Evolutionary conservation across 2,113 vertebrate genomes (phyloP).

Genomic region (Pelodiscus sinensis): DNA sequence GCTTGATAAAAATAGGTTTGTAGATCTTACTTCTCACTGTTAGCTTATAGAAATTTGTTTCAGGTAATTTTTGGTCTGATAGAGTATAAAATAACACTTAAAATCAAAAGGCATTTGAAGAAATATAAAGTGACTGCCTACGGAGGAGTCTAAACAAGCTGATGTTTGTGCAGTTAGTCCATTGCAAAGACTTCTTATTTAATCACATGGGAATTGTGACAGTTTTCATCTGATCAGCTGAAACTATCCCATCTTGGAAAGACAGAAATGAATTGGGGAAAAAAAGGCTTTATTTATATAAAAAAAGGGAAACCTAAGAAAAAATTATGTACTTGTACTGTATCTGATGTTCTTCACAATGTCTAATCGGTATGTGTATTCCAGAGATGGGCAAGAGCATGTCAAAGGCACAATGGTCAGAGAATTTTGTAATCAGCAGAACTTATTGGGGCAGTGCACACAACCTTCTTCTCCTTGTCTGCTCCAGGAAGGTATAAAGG

Average conservation of each 20-base stretch:
- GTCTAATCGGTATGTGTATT: neutral
- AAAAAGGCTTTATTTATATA: neutral
- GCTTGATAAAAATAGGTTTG: neutral
- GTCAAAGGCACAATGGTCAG: neutral
- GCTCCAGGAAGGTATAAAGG: neutral
- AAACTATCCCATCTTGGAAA: neutral
- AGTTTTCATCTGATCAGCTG: no score
- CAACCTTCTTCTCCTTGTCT: neutral
- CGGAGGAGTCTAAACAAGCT: neutral
- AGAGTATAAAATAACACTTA: neutral
- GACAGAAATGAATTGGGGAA: neutral
- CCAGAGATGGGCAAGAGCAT: neutral
- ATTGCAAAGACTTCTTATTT: neutral
- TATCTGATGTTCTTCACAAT: neutral
- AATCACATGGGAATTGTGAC: neutral
- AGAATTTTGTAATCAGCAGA: neutral
- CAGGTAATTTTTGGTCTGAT: neutral
- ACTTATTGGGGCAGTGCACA: neutral
- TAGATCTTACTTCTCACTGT: neutral
- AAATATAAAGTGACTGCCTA: neutral
- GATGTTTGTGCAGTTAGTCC: neutral
- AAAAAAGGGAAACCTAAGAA: neutral
- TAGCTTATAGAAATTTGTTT: neutral
- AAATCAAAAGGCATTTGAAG: neutral
- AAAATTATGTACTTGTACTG: neutral